These are phyloP conservation scores for Horisme vitalbata DNA, from an alignment of 2,888 invertebrate genomes.

Conservation along the genomic window DNA sequence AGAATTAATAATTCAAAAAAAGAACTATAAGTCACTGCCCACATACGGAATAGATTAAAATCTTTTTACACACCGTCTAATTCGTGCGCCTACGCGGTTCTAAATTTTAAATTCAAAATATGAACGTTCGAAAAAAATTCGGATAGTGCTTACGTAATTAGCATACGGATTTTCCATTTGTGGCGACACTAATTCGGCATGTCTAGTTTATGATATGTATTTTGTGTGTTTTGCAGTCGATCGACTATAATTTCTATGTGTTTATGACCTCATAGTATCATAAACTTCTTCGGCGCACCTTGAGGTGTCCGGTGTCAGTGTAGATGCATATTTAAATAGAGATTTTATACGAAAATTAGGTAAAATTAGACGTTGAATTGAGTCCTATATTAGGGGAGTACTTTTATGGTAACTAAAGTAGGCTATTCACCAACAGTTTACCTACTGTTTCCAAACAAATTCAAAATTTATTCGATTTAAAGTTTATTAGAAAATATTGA, in stretches of 20 bases:
- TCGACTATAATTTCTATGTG: constrained; percentile 56
- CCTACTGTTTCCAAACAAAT: too few relatives aligned
- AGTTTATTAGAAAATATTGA: too few relatives aligned
- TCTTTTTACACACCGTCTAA: constrained; percentile 67
- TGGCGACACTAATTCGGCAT: constrained; percentile 62
- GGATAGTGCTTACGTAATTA: constrained; percentile 58
- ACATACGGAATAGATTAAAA: constrained; percentile 69
- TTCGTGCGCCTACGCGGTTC: constrained; percentile 71
- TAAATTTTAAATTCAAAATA: constrained; percentile 67
- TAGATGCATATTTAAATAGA: constrained; percentile 45
- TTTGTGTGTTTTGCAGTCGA: constrained; percentile 51
- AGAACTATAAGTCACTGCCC: constrained; percentile 73
- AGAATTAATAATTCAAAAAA: constrained; percentile 63
- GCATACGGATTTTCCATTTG: constrained; percentile 71
- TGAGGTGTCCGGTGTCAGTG: constrained; percentile 54
- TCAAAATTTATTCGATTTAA: too few relatives aligned
- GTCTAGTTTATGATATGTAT: constrained; percentile 68
- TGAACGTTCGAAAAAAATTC: constrained; percentile 44
- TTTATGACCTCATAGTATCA: constrained; percentile 62
- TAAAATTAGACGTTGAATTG: constrained; percentile 35
- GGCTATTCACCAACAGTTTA: too few relatives aligned
- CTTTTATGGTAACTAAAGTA: background rate
- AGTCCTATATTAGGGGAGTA: constrained; percentile 15
- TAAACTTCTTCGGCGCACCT: constrained; percentile 62
- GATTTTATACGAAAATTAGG: constrained; percentile 33